Base-by-base conservation (phyloP, 2,888 invertebrate species). In the Heliconius ismenius region DNA sequence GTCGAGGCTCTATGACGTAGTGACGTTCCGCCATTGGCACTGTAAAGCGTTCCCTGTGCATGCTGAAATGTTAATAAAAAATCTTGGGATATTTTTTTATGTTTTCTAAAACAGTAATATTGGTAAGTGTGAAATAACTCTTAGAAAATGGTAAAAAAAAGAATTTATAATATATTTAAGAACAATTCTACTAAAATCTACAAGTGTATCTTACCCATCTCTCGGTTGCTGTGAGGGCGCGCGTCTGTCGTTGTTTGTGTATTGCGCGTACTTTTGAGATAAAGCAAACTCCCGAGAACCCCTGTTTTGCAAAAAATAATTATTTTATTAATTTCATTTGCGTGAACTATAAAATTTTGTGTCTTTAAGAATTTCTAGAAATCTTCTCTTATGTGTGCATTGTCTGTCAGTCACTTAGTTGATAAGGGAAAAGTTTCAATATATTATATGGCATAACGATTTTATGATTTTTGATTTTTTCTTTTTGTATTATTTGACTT, bases 1-100 rank as follows among this genome's bases (percentile, higher is more conserved):
- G 89, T 10, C 89, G 91, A 21, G 90, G 90, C 73, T 92, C 92
- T 81, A 90, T 84, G 36, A 87, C 86, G 77, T 85, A 85, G 80
- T 91, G 92, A 6, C 92, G 85, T 78, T 92, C 92, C 75, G 90
- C 90, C 83, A 92, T 87, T 77, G 90, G 89, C 26, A 88, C 90
- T 83, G 92, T 88, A 9, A 88, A 89, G 18, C 85, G 81, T 68
- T 84, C 92, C 82, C 79, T 89, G 87, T 82, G 2, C 64, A 67
- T 67, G 69, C 76, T 72, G 72, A 21, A 72, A 62, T 62, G 26
- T 49, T 60, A 26, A 13, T 68, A 26, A 49, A 49, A 49, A 26
- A 28, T 10, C 9, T 28, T 9, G 18, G 3, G 3, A 3, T 36
- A n/a, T 36, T 36, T n/a, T 21, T 32, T 36, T 36, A 36, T 64